Evolutionary conservation across 2,113 vertebrate genomes (phyloP), one percentile per base, ranked within the genome.

Genomic region (Bambusicola thoracicus): DNA sequence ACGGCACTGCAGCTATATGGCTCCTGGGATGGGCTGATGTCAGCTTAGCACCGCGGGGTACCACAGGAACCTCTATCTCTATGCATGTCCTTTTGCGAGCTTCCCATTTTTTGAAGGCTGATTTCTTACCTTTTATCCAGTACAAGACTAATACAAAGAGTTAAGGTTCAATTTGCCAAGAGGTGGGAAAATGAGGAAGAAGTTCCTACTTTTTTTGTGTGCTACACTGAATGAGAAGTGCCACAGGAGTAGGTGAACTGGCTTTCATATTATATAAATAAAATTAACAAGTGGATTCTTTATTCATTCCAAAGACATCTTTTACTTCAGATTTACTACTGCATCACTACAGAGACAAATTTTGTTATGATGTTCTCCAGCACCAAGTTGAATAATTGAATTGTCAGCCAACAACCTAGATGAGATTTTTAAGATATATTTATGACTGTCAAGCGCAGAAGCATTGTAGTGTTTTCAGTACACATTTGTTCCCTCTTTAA

Each of bases 291-390:
- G 49, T 36, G 77, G 53, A 85, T 85, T 80, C 22, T 91, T 70
- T 2, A 12, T 89, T 93, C 67, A 63, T 82, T 87, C 62, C 59
- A 63, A 81, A 90, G 63, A 49, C 22, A 87, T 91, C 34, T 84
- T 91, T 92, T 92, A 67, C 69, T 93, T 92, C 63, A 74, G 81
- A 85, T 89, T 96, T 95, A 95, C 55, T 87, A 44, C 18, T n/a
- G 8, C 44, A 55, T 69, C 91, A 79, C 55, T 85, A 80, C 24
- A 41, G 75, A 88, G 75, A 93, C 59, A 92, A 89, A 92, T 85
- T 93, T 85, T 89, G 67, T 92, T 89, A 80, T 59, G 40, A 91
- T 85, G 30, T 89, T 95, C 81, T 85, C 34, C 56, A 89, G 82
- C 68, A 87, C 55, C 62, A 87, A 53, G 65, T 17, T 91, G 81